Conservation (phyloP, 2,113 vertebrate genomes). For the Regulus satrapa region DNA sequence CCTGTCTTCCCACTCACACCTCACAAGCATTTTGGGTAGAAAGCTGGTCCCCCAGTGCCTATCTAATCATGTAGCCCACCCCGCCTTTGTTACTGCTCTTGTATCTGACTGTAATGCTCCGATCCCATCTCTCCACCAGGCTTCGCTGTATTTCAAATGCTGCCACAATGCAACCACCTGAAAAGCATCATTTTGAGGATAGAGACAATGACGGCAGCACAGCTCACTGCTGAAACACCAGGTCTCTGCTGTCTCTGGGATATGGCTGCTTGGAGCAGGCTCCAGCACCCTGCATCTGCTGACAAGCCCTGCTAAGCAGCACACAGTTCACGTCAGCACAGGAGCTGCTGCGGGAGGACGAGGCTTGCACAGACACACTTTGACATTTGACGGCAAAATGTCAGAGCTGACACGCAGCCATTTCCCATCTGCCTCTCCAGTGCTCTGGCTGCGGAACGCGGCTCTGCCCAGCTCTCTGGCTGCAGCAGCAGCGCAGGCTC, state of each 20-base stretch:
- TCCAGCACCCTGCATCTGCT: background rate
- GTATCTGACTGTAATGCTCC: background rate
- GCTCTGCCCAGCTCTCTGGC: background rate
- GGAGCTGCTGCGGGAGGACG: conserved; percentile 11
- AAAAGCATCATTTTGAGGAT: background rate
- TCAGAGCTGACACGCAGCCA: background rate
- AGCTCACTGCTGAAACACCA: background rate
- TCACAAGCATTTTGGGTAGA: background rate
- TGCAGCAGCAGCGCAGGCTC: background rate
- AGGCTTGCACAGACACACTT: background rate
- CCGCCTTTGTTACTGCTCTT: background rate
- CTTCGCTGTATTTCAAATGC: background rate
- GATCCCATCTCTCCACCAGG: background rate
- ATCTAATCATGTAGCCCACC: background rate
- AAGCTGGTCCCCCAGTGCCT: background rate
- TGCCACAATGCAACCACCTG: background rate
- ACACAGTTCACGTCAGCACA: background rate
- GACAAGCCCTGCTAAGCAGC: background rate
- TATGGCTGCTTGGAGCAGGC: background rate
- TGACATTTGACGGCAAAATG: conserved; percentile 18
- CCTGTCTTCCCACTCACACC: accelerated
- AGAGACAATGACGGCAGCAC: background rate
- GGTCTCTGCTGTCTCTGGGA: background rate
- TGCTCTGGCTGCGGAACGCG: background rate
- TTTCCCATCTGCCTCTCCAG: background rate